These are phyloP conservation scores for Ciona savignyi DNA, from an alignment of 23 tunicate genomes.

Conservation along the genomic window DNA sequence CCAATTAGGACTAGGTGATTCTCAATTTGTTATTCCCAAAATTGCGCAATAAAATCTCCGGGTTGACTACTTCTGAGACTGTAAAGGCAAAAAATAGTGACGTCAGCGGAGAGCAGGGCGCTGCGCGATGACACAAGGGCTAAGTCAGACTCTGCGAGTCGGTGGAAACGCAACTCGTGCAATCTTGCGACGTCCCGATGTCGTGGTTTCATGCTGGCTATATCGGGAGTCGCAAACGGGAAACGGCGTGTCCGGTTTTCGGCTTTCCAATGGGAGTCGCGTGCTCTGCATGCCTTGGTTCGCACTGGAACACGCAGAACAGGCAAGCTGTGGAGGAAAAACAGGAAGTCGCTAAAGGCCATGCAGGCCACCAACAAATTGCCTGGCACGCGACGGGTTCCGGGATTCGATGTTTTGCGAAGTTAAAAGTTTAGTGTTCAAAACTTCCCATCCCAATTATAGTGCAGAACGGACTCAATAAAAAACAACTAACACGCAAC, in stretches of 20 bases:
- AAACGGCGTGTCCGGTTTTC: neutral
- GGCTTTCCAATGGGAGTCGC: neutral
- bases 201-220: neutral
- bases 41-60: too few species aligned
- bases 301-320: neutral
- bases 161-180: neutral
- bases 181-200: constrained; percentile 1
- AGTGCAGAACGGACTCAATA: too few species aligned
- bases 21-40: too few species aligned
- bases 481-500: too few species aligned
- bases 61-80: too few species aligned
- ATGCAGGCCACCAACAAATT: neutral
- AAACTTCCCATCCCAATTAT: too few species aligned
- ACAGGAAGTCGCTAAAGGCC: neutral
- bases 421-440: too few species aligned
- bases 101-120: neutral
- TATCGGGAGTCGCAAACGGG: neutral
- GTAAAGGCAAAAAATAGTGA: too few species aligned
- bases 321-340: neutral
- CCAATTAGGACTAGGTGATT: too few species aligned
- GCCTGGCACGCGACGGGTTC: constrained; percentile 44
- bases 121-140: neutral
- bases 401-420: too few species aligned
- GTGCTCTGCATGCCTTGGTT: neutral
- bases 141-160: neutral